Conservation (phyloP, 2,113 vertebrate genomes). For the Pan troglodytes region NHGRI_mPanTro3-v2.1_pri NC_072398.2:45040501-45041000, state of each 20-base stretch:
- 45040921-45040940: too few species aligned
- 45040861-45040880: too few species aligned
- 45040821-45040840: too few species aligned
- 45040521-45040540: background rate
- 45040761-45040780: too few species aligned
- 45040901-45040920: too few species aligned
- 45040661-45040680: background rate
- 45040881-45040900: too few species aligned
- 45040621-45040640: background rate
- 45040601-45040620: background rate
- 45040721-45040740: background rate
- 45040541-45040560: background rate
- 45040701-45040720: background rate
- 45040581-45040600: constrained; percentile 24
- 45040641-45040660: background rate
- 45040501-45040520: background rate
- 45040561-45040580: constrained; percentile 28
- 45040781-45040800: too few species aligned
- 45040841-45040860: too few species aligned
- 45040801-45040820: too few species aligned
- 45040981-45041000: too few species aligned
- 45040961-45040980: too few species aligned
- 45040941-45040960: too few species aligned
- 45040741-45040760: background rate
- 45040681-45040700: background rate